These are phyloP conservation scores for Rhamnusium bicolor DNA, from an alignment of 2,888 invertebrate genomes.

Conservation along the genomic window DNA sequence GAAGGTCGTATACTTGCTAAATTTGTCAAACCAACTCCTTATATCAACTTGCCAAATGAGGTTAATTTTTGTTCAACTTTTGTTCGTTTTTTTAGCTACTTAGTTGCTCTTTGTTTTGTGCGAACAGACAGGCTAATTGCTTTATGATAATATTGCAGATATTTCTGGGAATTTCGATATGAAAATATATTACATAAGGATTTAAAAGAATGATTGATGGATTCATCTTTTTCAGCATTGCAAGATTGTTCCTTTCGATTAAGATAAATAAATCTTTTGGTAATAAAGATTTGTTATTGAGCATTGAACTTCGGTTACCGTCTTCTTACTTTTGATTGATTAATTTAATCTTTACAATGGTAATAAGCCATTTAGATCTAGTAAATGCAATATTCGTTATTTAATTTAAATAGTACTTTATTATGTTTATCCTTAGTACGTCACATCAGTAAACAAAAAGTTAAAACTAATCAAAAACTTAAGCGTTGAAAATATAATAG, in stretches of 20 bases:
- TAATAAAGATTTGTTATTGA: background rate
- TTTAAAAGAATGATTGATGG: background rate
- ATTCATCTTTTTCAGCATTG: background rate
- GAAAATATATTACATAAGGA: background rate
- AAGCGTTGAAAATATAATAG: too few relatives aligned
- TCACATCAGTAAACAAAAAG: too few relatives aligned
- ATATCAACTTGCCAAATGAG: slow-evolving; percentile 15
- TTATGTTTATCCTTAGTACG: too few relatives aligned
- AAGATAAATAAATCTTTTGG: too few relatives aligned
- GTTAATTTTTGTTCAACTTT: slow-evolving; percentile 7
- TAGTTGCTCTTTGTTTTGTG: background rate
- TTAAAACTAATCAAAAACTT: too few relatives aligned
- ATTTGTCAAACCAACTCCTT: slow-evolving; percentile 3
- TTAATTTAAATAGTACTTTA: too few relatives aligned
- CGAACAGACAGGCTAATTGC: background rate
- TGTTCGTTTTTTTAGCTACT: background rate
- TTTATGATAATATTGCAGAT: background rate
- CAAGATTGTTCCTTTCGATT: background rate
- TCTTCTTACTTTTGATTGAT: background rate
- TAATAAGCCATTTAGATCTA: too few relatives aligned
- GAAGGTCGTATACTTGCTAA: slow-evolving; percentile 19
- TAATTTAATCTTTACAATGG: too few relatives aligned
- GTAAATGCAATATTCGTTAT: too few relatives aligned
- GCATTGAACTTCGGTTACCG: background rate
- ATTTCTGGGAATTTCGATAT: background rate